Evolutionary conservation across 2,888 invertebrate genomes (phyloP).

Genomic region (Coenonympha arcania): DNA sequence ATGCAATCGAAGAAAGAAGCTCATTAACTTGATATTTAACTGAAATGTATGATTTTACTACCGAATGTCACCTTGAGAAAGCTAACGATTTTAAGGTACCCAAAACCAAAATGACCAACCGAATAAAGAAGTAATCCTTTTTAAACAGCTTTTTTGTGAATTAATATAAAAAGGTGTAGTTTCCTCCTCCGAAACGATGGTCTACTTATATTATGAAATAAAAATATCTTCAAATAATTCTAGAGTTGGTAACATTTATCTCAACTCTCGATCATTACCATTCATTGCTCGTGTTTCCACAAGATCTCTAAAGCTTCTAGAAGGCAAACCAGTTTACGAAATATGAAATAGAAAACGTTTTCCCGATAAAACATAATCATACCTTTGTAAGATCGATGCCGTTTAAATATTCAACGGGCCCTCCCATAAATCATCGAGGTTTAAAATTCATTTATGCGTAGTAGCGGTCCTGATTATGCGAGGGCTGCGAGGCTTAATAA

Average conservation of each 20-base stretch:
- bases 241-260: not conserved
- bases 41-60: no score
- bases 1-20: no score
- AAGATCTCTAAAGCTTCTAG: not conserved
- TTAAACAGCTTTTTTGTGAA: no score
- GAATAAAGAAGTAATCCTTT: no score
- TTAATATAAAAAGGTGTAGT: no score
- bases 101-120: no score
- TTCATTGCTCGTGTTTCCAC: not conserved
- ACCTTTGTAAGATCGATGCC: slow-evolving; percentile 34
- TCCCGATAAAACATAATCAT: slow-evolving; percentile 28
- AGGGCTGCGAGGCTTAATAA: slow-evolving; percentile 33
- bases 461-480: slow-evolving; percentile 29
- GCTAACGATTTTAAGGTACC: no score
- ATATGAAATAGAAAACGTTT: slow-evolving; percentile 24
- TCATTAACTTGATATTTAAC: no score
- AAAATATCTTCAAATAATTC: no score
- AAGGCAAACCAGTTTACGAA: slow-evolving; percentile 13
- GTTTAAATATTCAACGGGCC: slow-evolving; percentile 47
- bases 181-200: no score
- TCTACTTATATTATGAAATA: no score
- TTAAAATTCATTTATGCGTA: slow-evolving; percentile 58
- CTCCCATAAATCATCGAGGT: slow-evolving; percentile 46
- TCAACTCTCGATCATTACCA: slow-evolving; percentile 3
- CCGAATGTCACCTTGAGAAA: no score